These are phyloP conservation scores for Vipera latastei DNA, from an alignment of 2,797 vertebrate genomes.

Conservation along the genomic window DNA sequence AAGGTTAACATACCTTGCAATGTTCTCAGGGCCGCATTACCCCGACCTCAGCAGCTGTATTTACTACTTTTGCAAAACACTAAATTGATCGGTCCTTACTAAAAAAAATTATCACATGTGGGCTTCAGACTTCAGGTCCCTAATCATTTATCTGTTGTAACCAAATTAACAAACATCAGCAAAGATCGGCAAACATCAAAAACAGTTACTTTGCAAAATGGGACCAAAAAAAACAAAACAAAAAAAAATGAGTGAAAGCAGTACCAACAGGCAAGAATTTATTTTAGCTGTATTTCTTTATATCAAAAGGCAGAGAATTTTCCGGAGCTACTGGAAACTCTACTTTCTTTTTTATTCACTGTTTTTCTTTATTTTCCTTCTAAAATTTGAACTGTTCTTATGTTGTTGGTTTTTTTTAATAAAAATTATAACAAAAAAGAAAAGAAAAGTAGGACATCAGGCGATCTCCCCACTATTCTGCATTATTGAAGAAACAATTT, in stretches of 20 bases:
- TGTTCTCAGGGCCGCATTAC: slow-evolving; percentile 1
- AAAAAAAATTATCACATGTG: background rate
- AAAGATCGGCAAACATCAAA: background rate
- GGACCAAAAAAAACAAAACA: background rate
- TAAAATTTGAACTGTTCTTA: background rate
- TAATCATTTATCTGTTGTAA: slow-evolving; percentile 40
- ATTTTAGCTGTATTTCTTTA: background rate
- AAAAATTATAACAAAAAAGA: background rate
- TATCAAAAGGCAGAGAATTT: background rate
- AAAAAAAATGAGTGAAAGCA: background rate
- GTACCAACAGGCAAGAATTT: background rate
- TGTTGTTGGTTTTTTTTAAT: background rate
- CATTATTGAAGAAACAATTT: background rate
- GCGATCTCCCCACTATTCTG: background rate
- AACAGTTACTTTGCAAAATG: background rate
- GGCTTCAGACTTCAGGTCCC: slow-evolving; percentile 13
- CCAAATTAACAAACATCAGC: slow-evolving; percentile 17
- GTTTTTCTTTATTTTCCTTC: background rate
- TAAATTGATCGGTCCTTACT: slow-evolving; percentile 14
- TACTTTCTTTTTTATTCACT: background rate
- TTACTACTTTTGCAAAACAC: background rate
- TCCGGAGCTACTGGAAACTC: background rate
- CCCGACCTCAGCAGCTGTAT: background rate
- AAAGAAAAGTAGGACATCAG: background rate
- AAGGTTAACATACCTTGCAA: background rate